Percentiles rank a stretch among this genome's conserved stretches.
These are phyloP conservation scores for Anorthoa munda DNA, from an alignment of 2,888 invertebrate genomes.

Conservation along the genomic window DNA sequence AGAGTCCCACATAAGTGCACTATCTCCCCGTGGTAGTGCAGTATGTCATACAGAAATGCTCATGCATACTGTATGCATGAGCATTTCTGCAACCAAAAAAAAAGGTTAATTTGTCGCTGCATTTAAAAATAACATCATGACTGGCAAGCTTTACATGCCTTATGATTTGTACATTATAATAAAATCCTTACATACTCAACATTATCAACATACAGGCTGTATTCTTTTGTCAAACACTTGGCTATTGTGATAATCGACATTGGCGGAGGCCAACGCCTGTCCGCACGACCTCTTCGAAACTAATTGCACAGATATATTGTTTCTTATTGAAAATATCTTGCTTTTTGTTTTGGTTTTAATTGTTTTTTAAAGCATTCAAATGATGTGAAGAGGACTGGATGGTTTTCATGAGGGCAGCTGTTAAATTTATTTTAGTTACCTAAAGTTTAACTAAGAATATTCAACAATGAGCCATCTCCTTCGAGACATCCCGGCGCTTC, in stretches of 20 bases:
- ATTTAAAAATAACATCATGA: not conserved
- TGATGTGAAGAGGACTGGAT: not conserved
- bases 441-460: not conserved
- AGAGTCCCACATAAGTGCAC: too few species aligned
- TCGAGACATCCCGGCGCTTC: not conserved
- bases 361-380: constrained; percentile 36
- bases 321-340: constrained; percentile 53
- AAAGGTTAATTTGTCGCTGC: not conserved
- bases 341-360: constrained; percentile 52
- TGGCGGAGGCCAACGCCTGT: constrained; percentile 79
- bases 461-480: too few species aligned
- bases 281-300: constrained; percentile 76
- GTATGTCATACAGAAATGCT: too few species aligned
- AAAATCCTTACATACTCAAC: constrained; percentile 9
- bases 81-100: too few species aligned
- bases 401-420: not conserved
- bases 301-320: constrained; percentile 70
- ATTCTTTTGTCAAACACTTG: constrained; percentile 66
- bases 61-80: too few species aligned
- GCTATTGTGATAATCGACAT: constrained; percentile 80
- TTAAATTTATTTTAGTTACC: not conserved
- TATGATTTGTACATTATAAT: not conserved
- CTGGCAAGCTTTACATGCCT: not conserved
- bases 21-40: too few species aligned
- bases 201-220: constrained; percentile 50